Base-by-base conservation (phyloP, 2,888 invertebrate species). In the Pseudococcus longispinus region DNA sequence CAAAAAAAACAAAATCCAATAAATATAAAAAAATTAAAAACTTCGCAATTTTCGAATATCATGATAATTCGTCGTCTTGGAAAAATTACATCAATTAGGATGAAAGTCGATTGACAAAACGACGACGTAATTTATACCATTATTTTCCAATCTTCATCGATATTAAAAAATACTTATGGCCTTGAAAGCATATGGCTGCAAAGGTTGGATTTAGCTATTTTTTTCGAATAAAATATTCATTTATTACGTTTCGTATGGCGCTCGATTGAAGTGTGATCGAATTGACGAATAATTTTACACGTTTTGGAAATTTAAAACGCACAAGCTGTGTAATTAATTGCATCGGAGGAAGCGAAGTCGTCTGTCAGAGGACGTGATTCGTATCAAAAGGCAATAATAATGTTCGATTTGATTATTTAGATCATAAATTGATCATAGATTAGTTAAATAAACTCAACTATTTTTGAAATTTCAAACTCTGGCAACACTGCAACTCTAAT, bases 1-100 rank as follows among this genome's bases (percentile, higher is more conserved):
- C 84, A 51, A 32, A 55, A 20, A 42, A 65, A 84, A 37, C 65
- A 84, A 84, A 84, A n/a, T 51, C 18, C n/a, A 51, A n/a, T 70
- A 84, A 51, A 32, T 83, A 51, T 23, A 1, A 55, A 51, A 83
- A n/a, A 51, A 51, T n/a, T 51, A 51, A 83, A 82, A 46, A 46
- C 42, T 46, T 82, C 82, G 46, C 20, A n/a, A 82, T 44, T 44
- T n/a, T 82, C 37, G 8, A 29, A 42, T 23, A 80, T 77, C 29
- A 46, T 82, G 2, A n/a, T 37, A 46, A 18, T 55, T 51, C 18
- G 29, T 29, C 55, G 26, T 42, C 9, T 51, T 18, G 6, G 4
- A 51, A 51, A 29, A 83, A 55, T 18, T 46, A 51, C 80, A 20
- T 3, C 32, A 29, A 37, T 15, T 51, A 83, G 32, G 11, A 55